Percentiles rank a stretch among this genome's conserved stretches.
Evolutionary conservation across 2,888 invertebrate genomes (phyloP).

Genomic region (Microplitis manilae): DNA sequence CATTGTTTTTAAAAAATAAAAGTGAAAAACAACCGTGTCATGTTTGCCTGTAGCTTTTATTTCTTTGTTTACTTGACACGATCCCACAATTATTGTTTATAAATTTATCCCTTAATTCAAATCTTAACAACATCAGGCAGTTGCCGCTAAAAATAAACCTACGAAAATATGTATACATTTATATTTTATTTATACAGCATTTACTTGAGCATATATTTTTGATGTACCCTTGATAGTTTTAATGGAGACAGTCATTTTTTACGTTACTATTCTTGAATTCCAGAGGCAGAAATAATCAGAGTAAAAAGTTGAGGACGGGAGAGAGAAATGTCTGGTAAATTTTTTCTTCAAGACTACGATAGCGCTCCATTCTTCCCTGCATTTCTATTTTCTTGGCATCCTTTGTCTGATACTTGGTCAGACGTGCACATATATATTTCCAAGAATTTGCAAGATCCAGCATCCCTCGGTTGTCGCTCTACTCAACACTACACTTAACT

Average conservation of each 20-base stretch:
- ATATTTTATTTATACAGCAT: too few species aligned
- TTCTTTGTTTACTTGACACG: too few species aligned
- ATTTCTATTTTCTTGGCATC: slow-evolving; percentile 20
- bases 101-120: too few species aligned
- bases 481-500: background rate
- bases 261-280: background rate
- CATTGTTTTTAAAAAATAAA: background rate
- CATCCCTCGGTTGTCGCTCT: background rate
- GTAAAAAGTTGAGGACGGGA: background rate
- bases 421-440: slow-evolving; percentile 9
- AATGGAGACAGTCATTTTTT: background rate
- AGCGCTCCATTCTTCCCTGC: background rate
- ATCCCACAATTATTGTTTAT: too few species aligned
- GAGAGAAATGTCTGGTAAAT: background rate
- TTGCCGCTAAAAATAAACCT: too few species aligned
- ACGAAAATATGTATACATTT: too few species aligned
- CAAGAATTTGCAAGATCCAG: background rate
- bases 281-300: background rate
- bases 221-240: background rate
- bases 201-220: too few species aligned
- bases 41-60: background rate
- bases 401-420: slow-evolving; percentile 13
- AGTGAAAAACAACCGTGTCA: background rate
- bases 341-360: slow-evolving; percentile 1
- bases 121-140: too few species aligned